Conservation (phyloP, 2,888 invertebrate species). For the Hyppa rectilinea region DNA sequence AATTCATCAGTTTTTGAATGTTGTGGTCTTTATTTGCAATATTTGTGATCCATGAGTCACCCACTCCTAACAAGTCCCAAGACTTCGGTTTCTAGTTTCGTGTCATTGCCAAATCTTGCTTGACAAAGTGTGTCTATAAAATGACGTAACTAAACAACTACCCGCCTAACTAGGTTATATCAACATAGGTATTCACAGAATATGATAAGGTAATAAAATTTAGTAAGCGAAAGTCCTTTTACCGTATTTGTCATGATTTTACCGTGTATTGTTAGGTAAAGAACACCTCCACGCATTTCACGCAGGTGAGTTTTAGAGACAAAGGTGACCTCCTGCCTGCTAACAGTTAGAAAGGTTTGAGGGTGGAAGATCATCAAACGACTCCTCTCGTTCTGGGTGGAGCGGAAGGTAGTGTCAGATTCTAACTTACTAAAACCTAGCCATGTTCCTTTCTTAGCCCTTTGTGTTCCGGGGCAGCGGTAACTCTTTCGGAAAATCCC, state of each 20-base stretch:
- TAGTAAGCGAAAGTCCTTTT: background rate
- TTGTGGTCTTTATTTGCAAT: background rate
- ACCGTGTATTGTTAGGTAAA: background rate
- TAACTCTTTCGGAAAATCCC: too few relatives aligned
- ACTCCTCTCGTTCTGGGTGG: too few relatives aligned
- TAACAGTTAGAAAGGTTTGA: too few relatives aligned
- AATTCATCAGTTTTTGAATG: background rate
- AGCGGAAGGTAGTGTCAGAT: too few relatives aligned
- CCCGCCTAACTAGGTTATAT: conserved; percentile 18
- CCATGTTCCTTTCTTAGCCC: too few relatives aligned
- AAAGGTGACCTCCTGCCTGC: background rate
- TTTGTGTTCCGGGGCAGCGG: too few relatives aligned
- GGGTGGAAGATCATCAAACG: too few relatives aligned
- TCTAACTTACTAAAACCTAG: too few relatives aligned
- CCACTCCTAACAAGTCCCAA: background rate
- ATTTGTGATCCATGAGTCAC: background rate
- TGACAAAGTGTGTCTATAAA: conserved; percentile 10
- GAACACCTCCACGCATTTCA: background rate
- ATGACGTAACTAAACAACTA: conserved; percentile 18
- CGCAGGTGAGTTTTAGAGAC: background rate
- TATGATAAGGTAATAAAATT: background rate
- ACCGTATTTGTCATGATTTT: background rate
- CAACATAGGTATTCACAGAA: conserved; percentile 23
- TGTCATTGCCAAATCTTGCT: background rate
- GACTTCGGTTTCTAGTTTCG: background rate